Evolutionary conservation across 2,888 invertebrate species (phyloP).

Genomic region (Folsomia candida): DNA sequence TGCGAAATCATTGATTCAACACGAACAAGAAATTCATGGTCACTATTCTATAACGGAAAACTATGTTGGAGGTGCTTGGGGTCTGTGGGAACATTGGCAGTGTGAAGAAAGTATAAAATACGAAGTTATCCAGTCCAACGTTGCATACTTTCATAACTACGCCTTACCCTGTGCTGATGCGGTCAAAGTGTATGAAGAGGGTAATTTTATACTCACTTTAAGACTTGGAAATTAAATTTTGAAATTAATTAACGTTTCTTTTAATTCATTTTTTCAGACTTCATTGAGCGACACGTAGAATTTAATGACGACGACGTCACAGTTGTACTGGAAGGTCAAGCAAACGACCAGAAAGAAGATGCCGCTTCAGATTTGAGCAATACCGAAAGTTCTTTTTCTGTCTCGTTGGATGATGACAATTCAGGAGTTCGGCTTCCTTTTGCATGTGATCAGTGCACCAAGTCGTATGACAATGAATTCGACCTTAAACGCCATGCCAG

Average conservation of each 20-base stretch:
- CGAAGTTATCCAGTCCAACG: conserved; percentile 25
- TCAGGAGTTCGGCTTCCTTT: conserved; percentile 13
- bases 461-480: conserved; percentile 30
- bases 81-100: conserved; percentile 33
- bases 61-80: conserved; percentile 38
- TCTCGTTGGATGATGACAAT: background rate
- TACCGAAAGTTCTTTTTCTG: background rate
- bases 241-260: too few species aligned
- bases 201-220: too few species aligned
- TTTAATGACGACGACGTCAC: background rate
- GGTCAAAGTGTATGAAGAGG: conserved; percentile 4
- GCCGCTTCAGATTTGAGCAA: background rate
- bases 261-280: too few species aligned
- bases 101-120: conserved; percentile 33
- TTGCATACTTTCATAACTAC: conserved; percentile 32
- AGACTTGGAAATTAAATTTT: too few species aligned
- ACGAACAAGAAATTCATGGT: conserved; percentile 36
- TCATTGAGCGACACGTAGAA: background rate
- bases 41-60: conserved; percentile 20
- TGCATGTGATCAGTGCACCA: conserved; percentile 31
- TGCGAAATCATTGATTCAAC: conserved; percentile 19
- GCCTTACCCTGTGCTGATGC: background rate
- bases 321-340: background rate
- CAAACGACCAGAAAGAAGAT: background rate
- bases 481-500: conserved; percentile 35